Evolutionary conservation across 2,888 invertebrate species (phyloP).

Genomic region (Rhogogaster chlorosoma): DNA sequence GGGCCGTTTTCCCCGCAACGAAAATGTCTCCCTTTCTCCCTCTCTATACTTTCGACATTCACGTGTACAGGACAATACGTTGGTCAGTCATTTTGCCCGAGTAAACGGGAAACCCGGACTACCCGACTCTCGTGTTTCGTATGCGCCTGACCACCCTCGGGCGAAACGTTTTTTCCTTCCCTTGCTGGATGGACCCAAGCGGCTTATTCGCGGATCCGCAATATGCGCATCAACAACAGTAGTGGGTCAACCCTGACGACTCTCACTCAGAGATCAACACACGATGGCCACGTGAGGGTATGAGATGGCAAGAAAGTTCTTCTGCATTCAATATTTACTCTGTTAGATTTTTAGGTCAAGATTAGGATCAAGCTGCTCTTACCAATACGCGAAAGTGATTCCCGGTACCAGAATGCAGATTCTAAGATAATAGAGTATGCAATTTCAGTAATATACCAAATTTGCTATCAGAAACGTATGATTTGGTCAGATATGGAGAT

Average conservation of each 20-base stretch:
- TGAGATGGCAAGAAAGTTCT: background rate
- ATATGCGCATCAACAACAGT: constrained; percentile 8
- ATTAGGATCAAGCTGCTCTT: background rate
- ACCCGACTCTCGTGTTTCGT: background rate
- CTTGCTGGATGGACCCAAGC: background rate
- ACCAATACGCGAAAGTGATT: background rate
- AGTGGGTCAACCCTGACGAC: background rate
- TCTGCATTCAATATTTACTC: background rate
- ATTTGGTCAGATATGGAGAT: background rate
- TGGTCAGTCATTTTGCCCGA: constrained; percentile 45
- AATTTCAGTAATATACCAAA: background rate
- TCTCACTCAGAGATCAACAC: constrained; percentile 7
- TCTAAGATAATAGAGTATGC: background rate
- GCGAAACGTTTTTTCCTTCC: background rate
- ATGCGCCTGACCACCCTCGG: constrained; percentile 10
- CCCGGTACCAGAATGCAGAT: background rate
- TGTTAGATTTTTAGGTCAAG: background rate
- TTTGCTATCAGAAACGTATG: background rate
- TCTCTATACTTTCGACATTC: constrained; percentile 13
- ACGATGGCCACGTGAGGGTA: background rate
- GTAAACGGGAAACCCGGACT: constrained; percentile 23
- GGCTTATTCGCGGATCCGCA: background rate
- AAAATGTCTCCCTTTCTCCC: constrained; percentile 27
- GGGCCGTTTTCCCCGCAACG: background rate
- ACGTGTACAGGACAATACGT: constrained; percentile 19